Conservation (phyloP, 2,888 invertebrate genomes). For the Trachelus stipa region DNA sequence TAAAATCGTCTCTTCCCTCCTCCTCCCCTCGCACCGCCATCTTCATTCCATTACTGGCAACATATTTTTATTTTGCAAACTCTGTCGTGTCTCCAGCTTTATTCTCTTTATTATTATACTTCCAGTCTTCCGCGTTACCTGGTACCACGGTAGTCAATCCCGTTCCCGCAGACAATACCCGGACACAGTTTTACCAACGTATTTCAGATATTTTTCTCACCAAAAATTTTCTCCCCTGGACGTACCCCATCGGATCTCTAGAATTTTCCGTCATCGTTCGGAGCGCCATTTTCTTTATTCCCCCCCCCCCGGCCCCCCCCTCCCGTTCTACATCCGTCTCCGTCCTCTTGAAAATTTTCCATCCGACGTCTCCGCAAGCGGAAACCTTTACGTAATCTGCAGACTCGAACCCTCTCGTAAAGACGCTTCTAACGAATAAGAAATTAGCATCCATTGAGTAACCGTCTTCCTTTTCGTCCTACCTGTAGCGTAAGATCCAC, state of each 20-base stretch:
- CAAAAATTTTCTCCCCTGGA: conserved; percentile 3
- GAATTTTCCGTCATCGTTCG: conserved; percentile 14
- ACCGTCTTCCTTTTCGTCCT: background rate
- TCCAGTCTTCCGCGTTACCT: background rate
- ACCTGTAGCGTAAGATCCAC: too few relatives aligned
- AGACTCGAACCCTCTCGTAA: background rate
- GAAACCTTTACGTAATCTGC: background rate
- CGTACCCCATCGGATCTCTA: background rate
- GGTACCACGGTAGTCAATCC: background rate
- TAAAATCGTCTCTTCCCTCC: conserved; percentile 7
- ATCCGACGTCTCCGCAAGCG: background rate
- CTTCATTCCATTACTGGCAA: background rate
- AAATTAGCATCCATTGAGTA: background rate
- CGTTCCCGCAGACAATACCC: background rate
- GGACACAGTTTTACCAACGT: conserved; percentile 10
- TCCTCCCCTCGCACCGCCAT: background rate
- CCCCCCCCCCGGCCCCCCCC: conserved; percentile 5
- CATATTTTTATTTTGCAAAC: background rate
- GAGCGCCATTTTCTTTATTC: conserved; percentile 16
- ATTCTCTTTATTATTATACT: background rate
- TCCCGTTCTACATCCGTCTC: conserved; percentile 9
- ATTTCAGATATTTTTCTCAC: background rate
- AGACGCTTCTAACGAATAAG: background rate
- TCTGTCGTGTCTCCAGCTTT: background rate
- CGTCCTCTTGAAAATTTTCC: conserved; percentile 5